Conservation (phyloP, 2,888 invertebrate genomes). For the Elmis aenea region DNA sequence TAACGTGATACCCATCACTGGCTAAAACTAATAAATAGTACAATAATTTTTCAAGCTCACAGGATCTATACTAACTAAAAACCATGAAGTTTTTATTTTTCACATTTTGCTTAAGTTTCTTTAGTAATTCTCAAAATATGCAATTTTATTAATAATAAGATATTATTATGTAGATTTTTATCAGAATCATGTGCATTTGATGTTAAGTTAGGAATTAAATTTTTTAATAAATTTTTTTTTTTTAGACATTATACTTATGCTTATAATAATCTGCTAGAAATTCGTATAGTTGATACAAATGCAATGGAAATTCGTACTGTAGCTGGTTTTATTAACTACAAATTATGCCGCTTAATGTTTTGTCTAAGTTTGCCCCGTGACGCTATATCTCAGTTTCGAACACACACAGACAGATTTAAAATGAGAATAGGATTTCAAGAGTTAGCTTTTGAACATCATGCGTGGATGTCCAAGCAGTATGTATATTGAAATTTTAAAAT, state of each 20-base stretch:
- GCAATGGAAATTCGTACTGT: conserved; percentile 89
- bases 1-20: too few species aligned
- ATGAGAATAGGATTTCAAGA: conserved; percentile 75
- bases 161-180: too few species aligned
- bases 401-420: conserved; percentile 87
- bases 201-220: neutral
- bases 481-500: conserved; percentile 33
- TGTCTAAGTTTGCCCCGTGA: conserved; percentile 85
- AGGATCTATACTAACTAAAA: too few species aligned
- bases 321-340: conserved; percentile 94
- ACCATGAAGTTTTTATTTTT: too few species aligned
- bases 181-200: too few species aligned
- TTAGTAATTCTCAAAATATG: too few species aligned
- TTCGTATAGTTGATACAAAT: conserved; percentile 84
- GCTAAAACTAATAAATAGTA: too few species aligned
- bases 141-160: too few species aligned
- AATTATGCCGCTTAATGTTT: conserved; percentile 89
- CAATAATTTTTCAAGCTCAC: too few species aligned
- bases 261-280: conserved; percentile 84
- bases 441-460: conserved; percentile 88
- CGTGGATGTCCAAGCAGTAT: conserved; percentile 93
- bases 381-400: conserved; percentile 89
- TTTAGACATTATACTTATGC: conserved; percentile 77
- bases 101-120: too few species aligned
- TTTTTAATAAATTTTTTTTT: conserved; percentile 20